A percentile compares a stretch with the other conserved stretches of the same genome.
phyloP scores from a whole-genome alignment of 2,797 vertebrate species.

The Pseudotriccus pelzelni region DNA sequence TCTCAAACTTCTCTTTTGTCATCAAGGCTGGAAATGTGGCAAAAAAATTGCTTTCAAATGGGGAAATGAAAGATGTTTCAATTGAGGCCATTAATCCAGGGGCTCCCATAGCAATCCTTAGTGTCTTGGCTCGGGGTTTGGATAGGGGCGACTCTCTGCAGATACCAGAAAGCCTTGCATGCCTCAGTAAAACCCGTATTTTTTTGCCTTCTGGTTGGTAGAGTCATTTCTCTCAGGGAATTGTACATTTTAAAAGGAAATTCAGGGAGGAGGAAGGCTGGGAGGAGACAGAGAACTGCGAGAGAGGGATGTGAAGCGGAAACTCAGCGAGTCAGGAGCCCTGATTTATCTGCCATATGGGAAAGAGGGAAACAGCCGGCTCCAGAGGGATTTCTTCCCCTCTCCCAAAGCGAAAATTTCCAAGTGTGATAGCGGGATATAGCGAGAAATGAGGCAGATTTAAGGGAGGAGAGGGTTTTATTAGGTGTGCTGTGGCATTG shows the following conservation, averaged over 20 bases:
- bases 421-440: background rate
- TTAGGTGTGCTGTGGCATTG: background rate
- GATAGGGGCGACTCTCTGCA: background rate
- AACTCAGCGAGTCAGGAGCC: background rate
- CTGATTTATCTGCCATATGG: slow-evolving; percentile 27
- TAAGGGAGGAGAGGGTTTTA: background rate
- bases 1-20: background rate
- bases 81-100: background rate
- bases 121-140: background rate
- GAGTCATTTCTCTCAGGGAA: background rate
- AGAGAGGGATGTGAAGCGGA: background rate
- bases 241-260: background rate
- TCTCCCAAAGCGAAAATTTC: slow-evolving; percentile 8
- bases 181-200: background rate
- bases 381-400: background rate
- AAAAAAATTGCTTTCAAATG: background rate
- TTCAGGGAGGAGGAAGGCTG: accelerated
- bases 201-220: background rate
- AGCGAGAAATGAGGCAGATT: slow-evolving; percentile 34
- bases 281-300: background rate
- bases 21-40: background rate
- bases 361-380: background rate
- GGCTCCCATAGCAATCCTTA: accelerated
- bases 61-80: background rate
- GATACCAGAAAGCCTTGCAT: background rate